These are phyloP conservation scores for Baccha elongata DNA, from an alignment of 2,888 invertebrate genomes.

Conservation along the genomic window DNA sequence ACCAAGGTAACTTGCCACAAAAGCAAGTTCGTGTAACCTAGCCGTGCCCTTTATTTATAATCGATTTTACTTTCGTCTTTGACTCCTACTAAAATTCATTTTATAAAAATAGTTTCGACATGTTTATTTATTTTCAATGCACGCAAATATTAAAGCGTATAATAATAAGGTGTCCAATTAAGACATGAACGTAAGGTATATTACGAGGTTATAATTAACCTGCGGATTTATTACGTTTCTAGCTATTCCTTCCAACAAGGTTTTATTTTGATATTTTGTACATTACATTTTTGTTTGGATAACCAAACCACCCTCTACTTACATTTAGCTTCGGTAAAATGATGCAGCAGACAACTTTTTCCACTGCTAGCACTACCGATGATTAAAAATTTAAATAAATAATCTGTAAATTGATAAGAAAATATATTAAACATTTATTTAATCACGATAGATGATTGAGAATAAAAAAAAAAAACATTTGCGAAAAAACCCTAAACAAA, in stretches of 20 bases:
- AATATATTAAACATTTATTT: constrained; percentile 11
- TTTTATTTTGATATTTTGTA: no score
- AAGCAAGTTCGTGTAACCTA: no score
- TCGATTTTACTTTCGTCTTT: no score
- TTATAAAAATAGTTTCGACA: no score
- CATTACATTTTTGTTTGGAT: constrained; percentile 5
- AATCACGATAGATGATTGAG: neutral
- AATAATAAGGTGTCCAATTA: no score
- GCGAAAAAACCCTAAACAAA: constrained; percentile 24
- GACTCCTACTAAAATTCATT: no score
- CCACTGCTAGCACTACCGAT: constrained; percentile 93
- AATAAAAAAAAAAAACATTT: neutral
- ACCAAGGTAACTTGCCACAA: no score
- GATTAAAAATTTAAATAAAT: constrained; percentile 92
- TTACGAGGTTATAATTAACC: neutral
- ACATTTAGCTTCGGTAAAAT: constrained; percentile 94
- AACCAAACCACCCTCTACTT: constrained; percentile 81
- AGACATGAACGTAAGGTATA: no score
- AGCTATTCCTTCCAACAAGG: no score
- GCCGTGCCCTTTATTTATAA: no score
- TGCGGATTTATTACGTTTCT: neutral
- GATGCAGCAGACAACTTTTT: constrained; percentile 92
- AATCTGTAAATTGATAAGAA: constrained; percentile 85
- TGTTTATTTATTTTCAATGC: no score
- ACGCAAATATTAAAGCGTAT: no score